Base-by-base conservation (phyloP, 1,140 invertebrate species). In the Rhynchophorus ferrugineus region DNA sequence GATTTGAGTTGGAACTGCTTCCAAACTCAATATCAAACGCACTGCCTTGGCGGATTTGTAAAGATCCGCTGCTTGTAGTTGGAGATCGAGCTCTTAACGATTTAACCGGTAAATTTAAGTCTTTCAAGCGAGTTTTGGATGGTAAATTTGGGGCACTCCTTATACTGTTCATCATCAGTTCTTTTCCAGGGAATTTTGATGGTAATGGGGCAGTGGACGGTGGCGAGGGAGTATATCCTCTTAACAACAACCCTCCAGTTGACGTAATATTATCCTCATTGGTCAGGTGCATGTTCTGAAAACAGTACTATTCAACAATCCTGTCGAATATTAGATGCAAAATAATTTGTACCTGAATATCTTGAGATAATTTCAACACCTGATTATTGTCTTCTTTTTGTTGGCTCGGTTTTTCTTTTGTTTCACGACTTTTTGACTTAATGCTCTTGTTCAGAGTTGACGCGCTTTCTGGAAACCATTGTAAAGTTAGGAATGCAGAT, bases 131-230 rank as follows among this genome's bases (percentile, higher is more conserved):
- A 2, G 77, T 77, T 69, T 82, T 82, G n/a, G 79, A 75, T 1
- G 83, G 83, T 52, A 87, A 62, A 65, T 87, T 85, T 0, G 85
- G 84, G 1, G 84, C 83, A 67, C 84, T 88, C 57, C 79, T 78
- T 24, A 87, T 85, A 60, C 85, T 86, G 63, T 85, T 81, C 75
- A 86, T 79, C 58, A 80, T 75, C 29, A 80, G 75, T 57, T 82
- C 80, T 62, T 82, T 84, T 19, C 77, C 74, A 59, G 85, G 83
- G 71, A 88, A 89, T 69, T 89, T 89, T 49, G 83, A 79, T 1
- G 86, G 85, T 50, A 89, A 68, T 11, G 85, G 85, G 1, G 84
- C 85, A 9, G 85, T 88, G 17, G 86, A 87, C 16, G 86, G 85
- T 13, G 86, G 84, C 9, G 85, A 85, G 6, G 83, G 84, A 2